Evolutionary conservation across 2,888 invertebrate genomes (phyloP), one percentile per base, ranked within the genome.

Genomic region (Lamproptera curius): DNA sequence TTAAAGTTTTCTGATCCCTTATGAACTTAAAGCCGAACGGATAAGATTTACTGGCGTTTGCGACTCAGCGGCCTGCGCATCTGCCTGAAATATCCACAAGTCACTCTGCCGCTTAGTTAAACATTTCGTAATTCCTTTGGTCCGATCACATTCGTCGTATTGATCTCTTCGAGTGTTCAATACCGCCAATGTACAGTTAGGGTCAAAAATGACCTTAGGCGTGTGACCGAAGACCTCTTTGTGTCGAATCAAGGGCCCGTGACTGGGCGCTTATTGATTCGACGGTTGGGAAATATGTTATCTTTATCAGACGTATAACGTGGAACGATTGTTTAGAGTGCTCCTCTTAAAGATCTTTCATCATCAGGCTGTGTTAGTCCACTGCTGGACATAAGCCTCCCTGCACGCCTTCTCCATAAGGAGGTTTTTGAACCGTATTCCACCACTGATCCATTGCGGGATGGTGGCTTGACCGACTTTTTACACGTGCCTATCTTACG

Each of bases 201-300:
- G 43, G 49, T 43, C 53, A 46, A 42, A 34, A 44, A 42, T 51
- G 49, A 54, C 54, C 54, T 51, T 49, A 53, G 20, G 23, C 26
- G 39, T 33, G 16, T 15, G 49, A 31, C 40, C 17, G 37, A 40
- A n/a, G 31, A 17, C 28, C 17, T 23, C 16, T 39, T 48, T 49
- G 40, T 43, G 33, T 20, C 1, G 11, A 28, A 16, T 31, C 26
- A 14, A 16, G 13, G 37, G 16, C 16, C 35, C 39, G 39, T 43
- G 43, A 44, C 40, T 43, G 13, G 15, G 14, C 40, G 34, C 26
- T 17, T 15, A 16, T 34, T 39, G 28, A 40, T 36, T 44, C 14
- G 15, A 13, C 23, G n/a, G 43, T 39, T 43, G 40, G 39, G 43
- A 43, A 40, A 42, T 34, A 34, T 40, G 28, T 9, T n/a, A 9